A percentile compares a stretch with the other conserved stretches of the same genome.
Evolutionary conservation across 2,888 invertebrate species (phyloP).

Genomic region (Liodrosophila aerea): DNA sequence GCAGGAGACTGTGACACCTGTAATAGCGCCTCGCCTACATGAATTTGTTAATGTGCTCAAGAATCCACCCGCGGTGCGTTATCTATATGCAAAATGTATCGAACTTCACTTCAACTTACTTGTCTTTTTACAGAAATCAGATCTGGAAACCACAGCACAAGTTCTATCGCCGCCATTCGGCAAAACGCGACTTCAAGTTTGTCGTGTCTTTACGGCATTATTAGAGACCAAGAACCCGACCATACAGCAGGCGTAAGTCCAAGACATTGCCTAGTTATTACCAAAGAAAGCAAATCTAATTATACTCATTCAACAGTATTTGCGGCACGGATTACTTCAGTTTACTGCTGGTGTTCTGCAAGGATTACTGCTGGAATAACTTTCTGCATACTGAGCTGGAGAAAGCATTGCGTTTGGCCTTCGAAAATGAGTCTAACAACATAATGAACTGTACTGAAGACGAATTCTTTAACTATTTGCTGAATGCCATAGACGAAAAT

Average conservation of each 20-base stretch:
- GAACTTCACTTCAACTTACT: background rate
- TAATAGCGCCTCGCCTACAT: slow-evolving; percentile 87
- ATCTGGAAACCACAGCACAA: slow-evolving; percentile 88
- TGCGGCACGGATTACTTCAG: slow-evolving; percentile 84
- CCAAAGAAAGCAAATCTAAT: background rate
- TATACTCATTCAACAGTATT: slow-evolving; percentile 71
- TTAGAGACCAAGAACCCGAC: slow-evolving; percentile 88
- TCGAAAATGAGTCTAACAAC: slow-evolving; percentile 83
- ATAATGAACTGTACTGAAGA: slow-evolving; percentile 55
- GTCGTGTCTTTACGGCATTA: slow-evolving; percentile 90
- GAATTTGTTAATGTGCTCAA: slow-evolving; percentile 87
- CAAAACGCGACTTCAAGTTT: slow-evolving; percentile 90
- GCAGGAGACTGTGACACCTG: slow-evolving; percentile 85
- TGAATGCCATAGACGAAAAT: slow-evolving; percentile 55
- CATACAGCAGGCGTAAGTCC: slow-evolving; percentile 86
- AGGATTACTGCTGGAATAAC: slow-evolving; percentile 95
- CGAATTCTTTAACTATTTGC: slow-evolving; percentile 51
- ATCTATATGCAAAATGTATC: too few relatives aligned
- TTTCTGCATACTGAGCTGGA: slow-evolving; percentile 96
- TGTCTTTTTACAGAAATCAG: slow-evolving; percentile 83
- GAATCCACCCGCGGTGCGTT: slow-evolving; percentile 87
- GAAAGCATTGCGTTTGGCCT: slow-evolving; percentile 89
- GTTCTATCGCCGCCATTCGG: slow-evolving; percentile 90
- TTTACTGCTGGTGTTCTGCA: slow-evolving; percentile 92
- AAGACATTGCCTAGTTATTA: background rate